Conservation (phyloP, 2,888 invertebrate species). For the Drosophila fulvimacula region DNA sequence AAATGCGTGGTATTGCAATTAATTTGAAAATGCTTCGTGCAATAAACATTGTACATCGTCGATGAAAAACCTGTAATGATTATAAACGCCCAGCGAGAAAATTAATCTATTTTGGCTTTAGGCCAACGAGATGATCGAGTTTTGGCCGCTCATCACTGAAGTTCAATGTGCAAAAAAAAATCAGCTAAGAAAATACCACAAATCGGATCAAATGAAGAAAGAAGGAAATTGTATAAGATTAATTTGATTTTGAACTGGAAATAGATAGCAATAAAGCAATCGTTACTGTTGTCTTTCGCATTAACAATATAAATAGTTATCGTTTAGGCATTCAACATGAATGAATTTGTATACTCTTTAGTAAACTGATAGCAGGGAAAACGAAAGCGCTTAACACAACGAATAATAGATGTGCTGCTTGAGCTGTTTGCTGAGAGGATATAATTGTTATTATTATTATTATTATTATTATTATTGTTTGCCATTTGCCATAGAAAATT, state of each 20-base stretch:
- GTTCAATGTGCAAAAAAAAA: conserved; percentile 28
- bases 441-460: not conserved
- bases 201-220: not conserved
- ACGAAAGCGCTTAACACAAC: not conserved
- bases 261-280: conserved; percentile 3
- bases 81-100: conserved; percentile 32
- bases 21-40: conserved; percentile 59
- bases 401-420: not conserved
- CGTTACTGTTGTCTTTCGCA: not conserved
- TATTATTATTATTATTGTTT: not conserved
- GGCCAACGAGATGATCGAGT: conserved; percentile 33
- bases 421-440: not conserved
- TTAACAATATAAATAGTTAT: conserved; percentile 4
- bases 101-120: conserved; percentile 33
- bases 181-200: not conserved
- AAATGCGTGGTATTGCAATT: conserved; percentile 55
- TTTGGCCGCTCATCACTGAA: conserved; percentile 26
- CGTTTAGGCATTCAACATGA: not conserved
- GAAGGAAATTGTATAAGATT: not conserved
- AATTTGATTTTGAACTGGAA: conserved; percentile 6
- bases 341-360: not conserved
- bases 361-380: not conserved
- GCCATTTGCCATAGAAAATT: conserved; percentile 5
- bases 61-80: conserved; percentile 34
- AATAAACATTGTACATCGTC: conserved; percentile 62